These are phyloP conservation scores for Camptogramma bilineatum DNA, from an alignment of 2,888 invertebrate species.

Conservation along the genomic window DNA sequence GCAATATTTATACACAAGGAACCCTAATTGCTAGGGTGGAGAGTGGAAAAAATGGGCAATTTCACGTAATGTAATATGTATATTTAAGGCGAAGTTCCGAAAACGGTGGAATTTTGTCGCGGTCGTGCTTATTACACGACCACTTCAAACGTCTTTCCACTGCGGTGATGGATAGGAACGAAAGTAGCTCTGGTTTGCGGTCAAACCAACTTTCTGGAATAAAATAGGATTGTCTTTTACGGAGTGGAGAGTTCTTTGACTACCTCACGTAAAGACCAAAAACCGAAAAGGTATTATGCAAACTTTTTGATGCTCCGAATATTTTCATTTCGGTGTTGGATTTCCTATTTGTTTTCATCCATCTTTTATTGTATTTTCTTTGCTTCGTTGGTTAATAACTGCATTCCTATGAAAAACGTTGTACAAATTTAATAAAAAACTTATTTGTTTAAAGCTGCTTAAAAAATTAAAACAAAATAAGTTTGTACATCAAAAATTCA, in stretches of 20 bases:
- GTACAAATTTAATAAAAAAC: no score
- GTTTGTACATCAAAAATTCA: no score
- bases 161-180: conserved; percentile 46
- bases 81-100: conserved; percentile 82
- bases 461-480: no score
- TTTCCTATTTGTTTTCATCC: neutral
- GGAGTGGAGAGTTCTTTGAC: conserved; percentile 14
- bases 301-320: neutral
- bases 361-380: neutral
- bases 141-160: conserved; percentile 80
- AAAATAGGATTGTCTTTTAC: conserved; percentile 25
- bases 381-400: no score
- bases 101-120: conserved; percentile 80
- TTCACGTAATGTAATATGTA: conserved; percentile 86
- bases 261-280: neutral
- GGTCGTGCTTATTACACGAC: conserved; percentile 77
- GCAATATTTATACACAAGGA: conserved; percentile 85
- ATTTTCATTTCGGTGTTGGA: neutral
- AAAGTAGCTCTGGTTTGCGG: conserved; percentile 62
- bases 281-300: conserved; percentile 9
- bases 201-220: conserved; percentile 24
- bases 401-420: no score
- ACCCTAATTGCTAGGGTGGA: conserved; percentile 86
- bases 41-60: conserved; percentile 86
- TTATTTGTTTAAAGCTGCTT: no score